These are phyloP conservation scores for Magallana nippona DNA, from an alignment of 2,888 invertebrate species.

Conservation along the genomic window DNA sequence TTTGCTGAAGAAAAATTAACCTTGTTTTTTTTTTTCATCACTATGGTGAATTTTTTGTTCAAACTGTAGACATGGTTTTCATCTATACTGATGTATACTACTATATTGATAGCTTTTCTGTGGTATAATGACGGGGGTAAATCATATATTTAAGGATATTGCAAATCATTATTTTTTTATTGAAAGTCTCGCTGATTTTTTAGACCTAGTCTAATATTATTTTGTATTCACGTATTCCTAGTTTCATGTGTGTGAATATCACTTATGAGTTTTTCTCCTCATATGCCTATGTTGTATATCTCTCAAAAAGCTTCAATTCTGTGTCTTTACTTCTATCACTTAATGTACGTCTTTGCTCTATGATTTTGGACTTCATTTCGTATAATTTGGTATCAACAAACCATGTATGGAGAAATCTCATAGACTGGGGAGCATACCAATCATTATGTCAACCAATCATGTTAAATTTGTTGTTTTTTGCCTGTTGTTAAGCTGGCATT, in stretches of 20 bases:
- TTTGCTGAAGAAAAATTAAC: not conserved
- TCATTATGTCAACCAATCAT: not conserved
- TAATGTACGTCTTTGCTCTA: too few relatives aligned
- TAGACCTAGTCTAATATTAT: conserved; percentile 23
- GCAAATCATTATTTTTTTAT: conserved; percentile 5
- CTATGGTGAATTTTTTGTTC: not conserved
- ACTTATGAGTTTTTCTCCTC: not conserved
- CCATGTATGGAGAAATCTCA: not conserved
- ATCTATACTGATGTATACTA: not conserved
- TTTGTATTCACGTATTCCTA: conserved; percentile 13
- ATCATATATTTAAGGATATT: not conserved
- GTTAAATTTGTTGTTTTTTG: conserved; percentile 29
- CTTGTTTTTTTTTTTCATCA: too few relatives aligned
- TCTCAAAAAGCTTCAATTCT: not conserved
- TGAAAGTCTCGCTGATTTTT: not conserved
- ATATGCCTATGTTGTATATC: not conserved
- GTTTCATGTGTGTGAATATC: not conserved
- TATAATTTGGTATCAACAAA: too few relatives aligned
- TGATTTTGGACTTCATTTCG: too few relatives aligned
- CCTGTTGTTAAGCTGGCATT: conserved; percentile 31
- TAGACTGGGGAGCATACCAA: not conserved
- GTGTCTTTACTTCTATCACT: not conserved
- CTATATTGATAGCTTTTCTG: conserved; percentile 21
- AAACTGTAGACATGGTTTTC: conserved; percentile 14
- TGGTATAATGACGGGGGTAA: conserved; percentile 5